A percentile compares a stretch with the other conserved stretches of the same genome.
These are phyloP conservation scores for Stichopus horrens DNA, from an alignment of 53 echinoderm and acorn worm genomes.

Conservation along the genomic window DNA sequence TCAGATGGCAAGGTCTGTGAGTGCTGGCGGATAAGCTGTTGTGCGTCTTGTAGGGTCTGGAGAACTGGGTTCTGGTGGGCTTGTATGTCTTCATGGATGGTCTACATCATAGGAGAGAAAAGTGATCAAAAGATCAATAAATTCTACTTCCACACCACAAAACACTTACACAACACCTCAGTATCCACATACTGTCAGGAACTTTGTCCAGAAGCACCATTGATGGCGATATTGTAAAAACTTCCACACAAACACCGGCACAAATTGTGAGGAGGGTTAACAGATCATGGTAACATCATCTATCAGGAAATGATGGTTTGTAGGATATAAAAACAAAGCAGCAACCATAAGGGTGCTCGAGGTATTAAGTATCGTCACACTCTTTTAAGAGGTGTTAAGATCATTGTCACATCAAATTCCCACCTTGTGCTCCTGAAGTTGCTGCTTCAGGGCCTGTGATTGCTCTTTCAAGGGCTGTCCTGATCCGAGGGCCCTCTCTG, in stretches of 20 bases:
- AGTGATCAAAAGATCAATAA: background rate
- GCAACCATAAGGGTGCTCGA: background rate
- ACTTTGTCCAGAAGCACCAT: too few relatives aligned
- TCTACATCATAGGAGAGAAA: constrained; percentile 36
- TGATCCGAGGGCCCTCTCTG: constrained; percentile 76
- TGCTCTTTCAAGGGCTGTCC: constrained; percentile 82
- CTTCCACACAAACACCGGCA: too few relatives aligned
- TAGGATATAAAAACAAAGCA: background rate
- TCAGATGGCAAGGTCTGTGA: constrained; percentile 80
- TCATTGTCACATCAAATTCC: background rate
- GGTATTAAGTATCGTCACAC: background rate
- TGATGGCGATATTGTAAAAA: too few relatives aligned
- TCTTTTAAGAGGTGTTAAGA: background rate
- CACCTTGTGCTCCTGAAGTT: constrained; percentile 90
- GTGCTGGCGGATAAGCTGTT: constrained; percentile 82
- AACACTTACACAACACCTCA: too few relatives aligned
- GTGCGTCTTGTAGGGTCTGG: constrained; percentile 82
- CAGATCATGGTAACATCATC: too few relatives aligned
- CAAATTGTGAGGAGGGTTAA: too few relatives aligned
- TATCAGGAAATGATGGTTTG: background rate
- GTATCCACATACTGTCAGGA: too few relatives aligned
- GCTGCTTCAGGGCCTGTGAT: constrained; percentile 61
- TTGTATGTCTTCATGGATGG: constrained; percentile 89
- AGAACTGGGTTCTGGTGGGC: constrained; percentile 87
- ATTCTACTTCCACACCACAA: too few relatives aligned